Conservation (phyloP, 2,888 invertebrate genomes). For the Cryptosula pallasiana region DNA sequence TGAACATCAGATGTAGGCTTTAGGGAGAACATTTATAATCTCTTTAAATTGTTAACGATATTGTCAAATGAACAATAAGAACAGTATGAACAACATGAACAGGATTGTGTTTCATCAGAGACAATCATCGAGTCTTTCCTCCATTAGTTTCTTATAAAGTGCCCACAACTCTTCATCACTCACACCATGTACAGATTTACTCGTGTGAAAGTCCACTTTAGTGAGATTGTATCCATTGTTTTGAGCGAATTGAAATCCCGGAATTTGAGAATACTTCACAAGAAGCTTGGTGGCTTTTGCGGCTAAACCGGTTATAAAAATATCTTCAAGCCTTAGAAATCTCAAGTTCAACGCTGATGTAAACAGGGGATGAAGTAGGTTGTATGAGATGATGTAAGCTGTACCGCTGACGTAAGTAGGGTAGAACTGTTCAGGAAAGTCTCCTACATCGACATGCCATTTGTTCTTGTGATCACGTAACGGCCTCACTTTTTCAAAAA, state of each 20-base stretch:
- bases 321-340: slow-evolving; percentile 4
- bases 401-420: too few relatives aligned
- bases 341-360: background rate
- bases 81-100: too few relatives aligned
- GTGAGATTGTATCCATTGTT: background rate
- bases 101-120: too few relatives aligned
- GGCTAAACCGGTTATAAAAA: background rate
- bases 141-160: background rate
- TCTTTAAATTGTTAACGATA: too few relatives aligned
- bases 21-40: too few relatives aligned
- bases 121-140: too few relatives aligned
- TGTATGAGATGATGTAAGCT: background rate
- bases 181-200: slow-evolving; percentile 1
- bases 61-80: too few relatives aligned
- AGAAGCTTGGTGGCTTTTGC: too few relatives aligned
- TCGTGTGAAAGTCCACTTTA: background rate
- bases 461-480: background rate
- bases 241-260: background rate
- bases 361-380: background rate
- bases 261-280: background rate
- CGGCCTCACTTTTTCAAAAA: background rate
- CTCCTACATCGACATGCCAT: background rate
- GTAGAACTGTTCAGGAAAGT: background rate
- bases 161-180: background rate
- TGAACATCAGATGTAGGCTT: too few relatives aligned